A percentile compares a stretch with the other conserved stretches of the same genome.
These are phyloP conservation scores for Drosophila parvula DNA, from an alignment of 1,140 invertebrate species.

Conservation along the genomic window DNA sequence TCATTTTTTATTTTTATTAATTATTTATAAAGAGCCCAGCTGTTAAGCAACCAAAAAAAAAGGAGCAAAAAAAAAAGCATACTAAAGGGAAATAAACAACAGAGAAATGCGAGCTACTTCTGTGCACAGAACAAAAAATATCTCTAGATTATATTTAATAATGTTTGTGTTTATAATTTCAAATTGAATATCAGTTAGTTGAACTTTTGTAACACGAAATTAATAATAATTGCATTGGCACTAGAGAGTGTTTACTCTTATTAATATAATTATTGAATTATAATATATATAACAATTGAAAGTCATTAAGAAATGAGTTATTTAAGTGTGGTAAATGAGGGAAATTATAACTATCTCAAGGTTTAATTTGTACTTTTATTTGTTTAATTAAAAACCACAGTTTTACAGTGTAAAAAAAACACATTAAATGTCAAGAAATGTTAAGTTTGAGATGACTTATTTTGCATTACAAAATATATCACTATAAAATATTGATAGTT, in stretches of 20 bases:
- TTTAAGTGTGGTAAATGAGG: too few relatives aligned
- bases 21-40: conserved; percentile 74
- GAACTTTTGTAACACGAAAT: background rate
- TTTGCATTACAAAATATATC: too few relatives aligned
- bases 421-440: background rate
- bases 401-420: background rate
- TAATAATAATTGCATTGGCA: background rate
- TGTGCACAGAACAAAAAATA: conserved; percentile 8
- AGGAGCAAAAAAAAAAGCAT: conserved; percentile 24
- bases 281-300: background rate
- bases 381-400: background rate
- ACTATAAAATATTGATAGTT: background rate
- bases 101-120: conserved; percentile 15
- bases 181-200: background rate
- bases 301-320: background rate
- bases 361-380: too few relatives aligned
- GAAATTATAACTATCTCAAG: too few relatives aligned
- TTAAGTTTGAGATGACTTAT: rapidly evolving
- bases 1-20: conserved; percentile 57
- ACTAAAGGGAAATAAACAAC: conserved; percentile 26
- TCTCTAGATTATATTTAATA: too few relatives aligned
- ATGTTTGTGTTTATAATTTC: background rate
- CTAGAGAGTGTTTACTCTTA: too few relatives aligned
- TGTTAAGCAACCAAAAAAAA: conserved; percentile 50
- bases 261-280: background rate